Evolutionary conservation across 2,113 vertebrate species (phyloP).

Genomic region (Datnioides undecimradiatus): DNA sequence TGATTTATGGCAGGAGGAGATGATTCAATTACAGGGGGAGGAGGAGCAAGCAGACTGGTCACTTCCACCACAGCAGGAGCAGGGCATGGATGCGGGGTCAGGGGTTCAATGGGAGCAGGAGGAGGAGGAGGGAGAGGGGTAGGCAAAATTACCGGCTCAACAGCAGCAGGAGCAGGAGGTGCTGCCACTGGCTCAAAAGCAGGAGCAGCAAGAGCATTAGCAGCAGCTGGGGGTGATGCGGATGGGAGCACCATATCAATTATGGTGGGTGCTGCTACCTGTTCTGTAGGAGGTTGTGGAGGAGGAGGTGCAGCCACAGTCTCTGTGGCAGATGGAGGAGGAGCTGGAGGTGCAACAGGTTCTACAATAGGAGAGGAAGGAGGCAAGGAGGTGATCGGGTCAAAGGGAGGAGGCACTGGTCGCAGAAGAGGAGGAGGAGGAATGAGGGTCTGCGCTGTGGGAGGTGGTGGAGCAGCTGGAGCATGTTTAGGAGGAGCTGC

Average conservation of each 20-base stretch:
- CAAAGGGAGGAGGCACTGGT: conserved; percentile 67
- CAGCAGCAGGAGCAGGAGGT: conserved; percentile 39
- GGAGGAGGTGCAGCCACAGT: conserved; percentile 48
- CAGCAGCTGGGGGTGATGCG: conserved; percentile 42
- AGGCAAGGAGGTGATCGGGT: conserved; percentile 69
- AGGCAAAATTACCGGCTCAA: conserved; percentile 53
- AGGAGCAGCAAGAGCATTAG: conserved; percentile 47
- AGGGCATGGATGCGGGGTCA: conserved; percentile 25
- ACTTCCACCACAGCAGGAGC: conserved; percentile 52
- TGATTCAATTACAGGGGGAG: conserved; percentile 44
- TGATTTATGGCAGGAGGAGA: conserved; percentile 39
- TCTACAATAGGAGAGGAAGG: conserved; percentile 53
- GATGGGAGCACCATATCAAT: conserved; percentile 62
- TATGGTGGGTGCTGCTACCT: conserved; percentile 74
- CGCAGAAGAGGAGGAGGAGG: conserved; percentile 57
- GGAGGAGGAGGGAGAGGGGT: conserved; percentile 33
- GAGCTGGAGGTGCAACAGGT: conserved; percentile 50
- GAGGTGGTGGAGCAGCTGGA: conserved; percentile 27
- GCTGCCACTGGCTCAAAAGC: conserved; percentile 58
- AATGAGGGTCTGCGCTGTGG: conserved; percentile 8
- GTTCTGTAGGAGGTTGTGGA: conserved; percentile 58
- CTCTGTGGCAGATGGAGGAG: conserved; percentile 55
- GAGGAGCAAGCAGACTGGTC: conserved; percentile 28
- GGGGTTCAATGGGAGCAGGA: conserved; percentile 24
- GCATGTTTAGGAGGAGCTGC: conserved; percentile 67